phyloP scores from a whole-genome alignment of 1,140 invertebrate genomes.

The Dendrolimus kikuchii region DNA sequence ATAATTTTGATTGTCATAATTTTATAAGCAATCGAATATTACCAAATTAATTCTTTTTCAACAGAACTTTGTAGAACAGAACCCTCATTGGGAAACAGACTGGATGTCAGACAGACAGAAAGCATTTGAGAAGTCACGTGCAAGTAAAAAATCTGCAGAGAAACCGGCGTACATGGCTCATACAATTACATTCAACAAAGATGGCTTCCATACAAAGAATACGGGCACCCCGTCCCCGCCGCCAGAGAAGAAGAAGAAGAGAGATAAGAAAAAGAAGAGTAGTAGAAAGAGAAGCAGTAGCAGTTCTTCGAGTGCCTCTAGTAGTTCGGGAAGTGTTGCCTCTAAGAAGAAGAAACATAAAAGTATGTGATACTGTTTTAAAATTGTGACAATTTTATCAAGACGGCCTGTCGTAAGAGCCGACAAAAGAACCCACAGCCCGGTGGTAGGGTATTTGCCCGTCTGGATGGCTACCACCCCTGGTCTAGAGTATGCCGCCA shows the following conservation, averaged over 20 bases:
- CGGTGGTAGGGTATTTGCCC: no score
- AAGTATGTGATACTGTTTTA: slow-evolving; percentile 2
- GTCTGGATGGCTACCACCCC: no score
- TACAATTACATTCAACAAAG: slow-evolving; percentile 62
- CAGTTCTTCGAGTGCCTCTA: slow-evolving; percentile 65
- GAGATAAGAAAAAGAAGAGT: slow-evolving; percentile 76
- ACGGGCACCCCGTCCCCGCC: slow-evolving; percentile 43
- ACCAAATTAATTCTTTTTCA: slow-evolving; percentile 8
- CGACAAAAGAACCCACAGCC: no score
- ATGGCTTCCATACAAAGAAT: slow-evolving; percentile 59
- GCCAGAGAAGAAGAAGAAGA: slow-evolving; percentile 67
- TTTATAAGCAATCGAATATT: no score
- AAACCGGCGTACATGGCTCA: slow-evolving; percentile 48
- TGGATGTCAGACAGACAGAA: slow-evolving; percentile 87
- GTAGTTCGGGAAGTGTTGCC: slow-evolving; percentile 66
- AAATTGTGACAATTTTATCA: no score
- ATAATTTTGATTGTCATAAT: no score
- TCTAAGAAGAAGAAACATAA: slow-evolving; percentile 44
- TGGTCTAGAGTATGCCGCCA: no score
- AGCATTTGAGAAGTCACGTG: slow-evolving; percentile 72
- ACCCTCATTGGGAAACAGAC: slow-evolving; percentile 88
- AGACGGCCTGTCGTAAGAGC: no score
- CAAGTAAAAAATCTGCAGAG: slow-evolving; percentile 22
- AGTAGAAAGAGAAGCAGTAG: slow-evolving; percentile 68
- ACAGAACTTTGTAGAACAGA: slow-evolving; percentile 84